phyloP scores from a whole-genome alignment of 2,797 vertebrate species.

The Cyprinodon diabolis region DNA sequence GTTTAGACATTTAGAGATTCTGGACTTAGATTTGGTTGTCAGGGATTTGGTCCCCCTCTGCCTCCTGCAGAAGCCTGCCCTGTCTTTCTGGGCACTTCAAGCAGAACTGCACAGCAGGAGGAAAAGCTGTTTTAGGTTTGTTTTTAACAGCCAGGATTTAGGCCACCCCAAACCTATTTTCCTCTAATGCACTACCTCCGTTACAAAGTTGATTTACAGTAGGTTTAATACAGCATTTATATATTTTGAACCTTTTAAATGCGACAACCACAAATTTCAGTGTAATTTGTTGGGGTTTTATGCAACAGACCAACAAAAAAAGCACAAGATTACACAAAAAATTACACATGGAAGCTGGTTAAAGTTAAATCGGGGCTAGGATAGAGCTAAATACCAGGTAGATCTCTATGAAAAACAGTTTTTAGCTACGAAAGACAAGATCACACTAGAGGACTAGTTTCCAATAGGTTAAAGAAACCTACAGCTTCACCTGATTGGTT shows the following conservation, averaged over 20 bases:
- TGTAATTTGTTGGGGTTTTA: not conserved
- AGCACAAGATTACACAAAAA: not conserved
- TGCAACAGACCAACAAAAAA: not conserved
- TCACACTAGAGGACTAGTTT: not conserved
- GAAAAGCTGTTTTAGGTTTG: constrained; percentile 43
- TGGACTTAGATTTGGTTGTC: constrained; percentile 71
- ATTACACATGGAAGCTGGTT: not conserved
- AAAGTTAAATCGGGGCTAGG: not conserved
- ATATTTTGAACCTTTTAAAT: not conserved
- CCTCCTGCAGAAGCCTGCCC: constrained; percentile 24
- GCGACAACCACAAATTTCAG: not conserved
- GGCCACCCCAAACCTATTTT: constrained; percentile 16
- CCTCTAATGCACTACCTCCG: constrained; percentile 1
- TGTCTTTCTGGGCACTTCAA: constrained; percentile 35
- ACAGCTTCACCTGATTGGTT: not conserved
- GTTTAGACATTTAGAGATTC: constrained; percentile 58
- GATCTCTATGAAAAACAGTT: not conserved
- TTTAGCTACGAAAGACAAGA: not conserved
- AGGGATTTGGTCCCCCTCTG: constrained; percentile 41
- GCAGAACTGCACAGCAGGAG: constrained; percentile 32
- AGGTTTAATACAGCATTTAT: not conserved
- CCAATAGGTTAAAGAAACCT: not conserved
- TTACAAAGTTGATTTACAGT: constrained; percentile 12
- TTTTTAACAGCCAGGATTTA: constrained; percentile 37
- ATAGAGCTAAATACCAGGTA: not conserved